These are phyloP conservation scores for Xenopus borealis DNA, from an alignment of 2,113 vertebrate genomes.

Conservation along the genomic window DNA sequence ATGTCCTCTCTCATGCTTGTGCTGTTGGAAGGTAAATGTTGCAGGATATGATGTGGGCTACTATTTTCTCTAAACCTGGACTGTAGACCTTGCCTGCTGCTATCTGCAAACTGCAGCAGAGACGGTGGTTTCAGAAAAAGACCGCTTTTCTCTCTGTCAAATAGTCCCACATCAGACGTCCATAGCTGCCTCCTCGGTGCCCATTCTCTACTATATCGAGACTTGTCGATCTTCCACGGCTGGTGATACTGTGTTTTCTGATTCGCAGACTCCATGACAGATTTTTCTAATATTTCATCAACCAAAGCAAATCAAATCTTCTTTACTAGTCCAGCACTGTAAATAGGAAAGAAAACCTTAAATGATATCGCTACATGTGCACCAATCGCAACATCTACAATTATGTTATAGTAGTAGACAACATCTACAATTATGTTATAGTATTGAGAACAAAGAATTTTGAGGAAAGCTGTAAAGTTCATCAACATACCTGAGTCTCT, in stretches of 20 bases:
- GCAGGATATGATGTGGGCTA: background rate
- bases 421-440: no score
- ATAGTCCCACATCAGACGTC: background rate
- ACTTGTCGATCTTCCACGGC: background rate
- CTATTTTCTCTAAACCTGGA: background rate
- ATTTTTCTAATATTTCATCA: background rate
- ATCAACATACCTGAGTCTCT: no score
- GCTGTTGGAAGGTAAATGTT: conserved; percentile 1
- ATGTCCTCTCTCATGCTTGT: background rate
- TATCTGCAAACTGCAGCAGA: background rate
- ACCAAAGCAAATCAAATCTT: background rate
- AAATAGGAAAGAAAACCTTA: background rate
- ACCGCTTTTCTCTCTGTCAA: background rate
- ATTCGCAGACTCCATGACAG: background rate
- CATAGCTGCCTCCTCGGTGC: background rate
- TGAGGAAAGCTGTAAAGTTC: no score
- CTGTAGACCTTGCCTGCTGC: conserved; percentile 2
- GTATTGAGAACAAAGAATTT: no score
- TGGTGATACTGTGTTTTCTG: conserved; percentile 11
- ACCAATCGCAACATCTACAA: no score
- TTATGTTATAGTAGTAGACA: no score
- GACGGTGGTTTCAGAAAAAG: background rate
- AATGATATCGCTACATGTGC: background rate
- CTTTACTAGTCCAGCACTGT: background rate
- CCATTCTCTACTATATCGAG: no score